phyloP scores from a whole-genome alignment of 2,888 invertebrate species.

The Unio pictorum region DNA sequence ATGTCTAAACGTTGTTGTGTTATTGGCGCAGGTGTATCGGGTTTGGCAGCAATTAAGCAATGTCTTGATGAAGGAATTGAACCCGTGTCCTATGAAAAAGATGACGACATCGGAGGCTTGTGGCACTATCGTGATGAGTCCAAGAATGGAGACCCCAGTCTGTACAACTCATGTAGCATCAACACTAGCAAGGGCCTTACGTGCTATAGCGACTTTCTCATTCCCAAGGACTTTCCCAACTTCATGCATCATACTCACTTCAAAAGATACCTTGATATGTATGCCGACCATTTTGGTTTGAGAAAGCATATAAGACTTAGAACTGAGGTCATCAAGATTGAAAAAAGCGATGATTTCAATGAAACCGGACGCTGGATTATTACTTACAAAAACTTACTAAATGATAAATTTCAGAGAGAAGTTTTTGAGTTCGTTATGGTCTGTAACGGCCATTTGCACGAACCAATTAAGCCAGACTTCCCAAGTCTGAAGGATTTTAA shows the following conservation, averaged over 20 bases:
- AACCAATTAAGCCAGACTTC: conserved; percentile 42
- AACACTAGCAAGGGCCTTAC: conserved; percentile 49
- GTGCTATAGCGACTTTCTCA: conserved; percentile 44
- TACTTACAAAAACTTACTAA: conserved; percentile 46
- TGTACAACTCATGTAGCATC: conserved; percentile 46
- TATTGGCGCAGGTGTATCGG: conserved; percentile 44
- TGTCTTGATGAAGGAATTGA: conserved; percentile 39
- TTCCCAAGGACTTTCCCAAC: conserved; percentile 47
- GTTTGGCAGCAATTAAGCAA: conserved; percentile 37
- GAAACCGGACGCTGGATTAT: conserved; percentile 60
- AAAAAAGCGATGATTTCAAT: conserved; percentile 52
- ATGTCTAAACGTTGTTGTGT: conserved; percentile 40
- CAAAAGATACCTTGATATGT: conserved; percentile 37
- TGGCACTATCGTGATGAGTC: conserved; percentile 34
- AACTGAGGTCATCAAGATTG: conserved; percentile 29
- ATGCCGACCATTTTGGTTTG: conserved; percentile 34
- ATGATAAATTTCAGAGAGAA: conserved; percentile 27
- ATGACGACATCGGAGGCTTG: conserved; percentile 38
- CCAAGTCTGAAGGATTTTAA: conserved; percentile 44
- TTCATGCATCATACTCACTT: conserved; percentile 46
- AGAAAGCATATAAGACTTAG: conserved; percentile 28
- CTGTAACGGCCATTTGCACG: conserved; percentile 57
- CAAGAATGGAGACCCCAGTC: conserved; percentile 32
- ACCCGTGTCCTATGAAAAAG: conserved; percentile 41
- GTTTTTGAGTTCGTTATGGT: conserved; percentile 55